Base-by-base conservation (phyloP, 2,113 vertebrate genomes). In the Edolisoma coerulescens region DNA sequence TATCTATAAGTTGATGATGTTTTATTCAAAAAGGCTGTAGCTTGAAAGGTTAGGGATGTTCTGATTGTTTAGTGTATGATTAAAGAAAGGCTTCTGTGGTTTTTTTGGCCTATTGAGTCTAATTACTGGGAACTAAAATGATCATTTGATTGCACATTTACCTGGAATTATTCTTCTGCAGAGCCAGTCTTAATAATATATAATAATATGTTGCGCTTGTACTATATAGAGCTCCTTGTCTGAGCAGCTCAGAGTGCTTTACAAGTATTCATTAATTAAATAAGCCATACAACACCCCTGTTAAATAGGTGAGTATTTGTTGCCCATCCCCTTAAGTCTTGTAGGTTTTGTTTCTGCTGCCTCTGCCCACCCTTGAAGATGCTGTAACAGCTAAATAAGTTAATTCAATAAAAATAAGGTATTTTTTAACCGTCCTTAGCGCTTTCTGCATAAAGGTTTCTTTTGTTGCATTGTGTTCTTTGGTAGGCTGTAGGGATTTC, bases 101-200 rank as follows among this genome's bases (percentile, higher is more conserved):
- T 95, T 94, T 96, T 96, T 96, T 93, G 88, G 90, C 95, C 95
- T 97, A 89, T 96, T 96, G 96, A 96, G 87, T 96, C 96, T 95
- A 97, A 97, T 96, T 97, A 94, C 96, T 96, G 77, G 94, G 93
- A 96, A 95, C 95, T 92, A 87, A 96, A 97, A 96, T 97, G 96
- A 97, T 96, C 96, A 91, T 97, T 96, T 97, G 96, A 97, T 96
- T 97, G 95, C 96, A 96, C 96, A 96, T 96, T 97, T 96, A 96
- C 96, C 96, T 96, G 95, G 96, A 96, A 97, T 97, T 97, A 96
- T 96, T 96, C 96, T 96, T 96, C 90, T 94, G 90, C 95, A 96
- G 96, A 97, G 92, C 96, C 96, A 96, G 96, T 97, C 96, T 97
- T 97, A 97, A 96, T 97, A 96, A 97, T 97, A 95, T 96, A 96